A percentile compares a stretch with the other conserved stretches of the same genome.
Conservation (phyloP, 30 jellyfish, hydroid and myxozoan genomes). For the Hydractinia symbiolongicarpus region DNA sequence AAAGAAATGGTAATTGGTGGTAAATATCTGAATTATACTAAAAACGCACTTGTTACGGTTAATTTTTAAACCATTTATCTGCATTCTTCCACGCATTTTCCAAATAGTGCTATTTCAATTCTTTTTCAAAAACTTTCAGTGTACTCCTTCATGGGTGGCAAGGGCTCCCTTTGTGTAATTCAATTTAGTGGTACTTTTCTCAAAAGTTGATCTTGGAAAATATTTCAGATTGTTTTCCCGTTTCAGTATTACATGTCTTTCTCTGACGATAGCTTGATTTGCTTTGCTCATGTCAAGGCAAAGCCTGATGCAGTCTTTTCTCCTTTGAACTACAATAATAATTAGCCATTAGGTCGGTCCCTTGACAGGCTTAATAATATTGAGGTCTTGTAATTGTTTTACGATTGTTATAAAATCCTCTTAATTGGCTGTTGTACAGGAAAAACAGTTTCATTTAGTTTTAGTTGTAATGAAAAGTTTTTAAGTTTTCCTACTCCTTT, state of each 20-base stretch:
- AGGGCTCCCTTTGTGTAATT: too few species aligned
- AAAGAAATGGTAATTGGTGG: too few species aligned
- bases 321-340: neutral
- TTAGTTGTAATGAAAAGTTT: slow-evolving; percentile 8
- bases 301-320: neutral
- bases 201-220: neutral
- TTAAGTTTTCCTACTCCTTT: slow-evolving; percentile 18
- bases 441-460: slow-evolving; percentile 7
- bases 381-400: neutral
- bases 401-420: slow-evolving; percentile 23
- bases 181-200: too few species aligned
- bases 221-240: neutral
- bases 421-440: slow-evolving; percentile 30
- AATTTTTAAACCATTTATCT: too few species aligned
- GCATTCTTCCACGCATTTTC: too few species aligned
- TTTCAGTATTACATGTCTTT: neutral
- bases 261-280: slow-evolving; percentile 1
- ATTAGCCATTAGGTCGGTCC: too few species aligned
- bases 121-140: too few species aligned
- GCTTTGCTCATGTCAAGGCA: slow-evolving; percentile 31
- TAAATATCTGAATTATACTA: too few species aligned
- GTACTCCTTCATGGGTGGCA: too few species aligned
- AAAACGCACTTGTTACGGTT: too few species aligned
- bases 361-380: neutral
- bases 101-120: too few species aligned